These are phyloP conservation scores for Diplosoma virens DNA, from an alignment of 23 tunicate species.

Conservation along the genomic window DNA sequence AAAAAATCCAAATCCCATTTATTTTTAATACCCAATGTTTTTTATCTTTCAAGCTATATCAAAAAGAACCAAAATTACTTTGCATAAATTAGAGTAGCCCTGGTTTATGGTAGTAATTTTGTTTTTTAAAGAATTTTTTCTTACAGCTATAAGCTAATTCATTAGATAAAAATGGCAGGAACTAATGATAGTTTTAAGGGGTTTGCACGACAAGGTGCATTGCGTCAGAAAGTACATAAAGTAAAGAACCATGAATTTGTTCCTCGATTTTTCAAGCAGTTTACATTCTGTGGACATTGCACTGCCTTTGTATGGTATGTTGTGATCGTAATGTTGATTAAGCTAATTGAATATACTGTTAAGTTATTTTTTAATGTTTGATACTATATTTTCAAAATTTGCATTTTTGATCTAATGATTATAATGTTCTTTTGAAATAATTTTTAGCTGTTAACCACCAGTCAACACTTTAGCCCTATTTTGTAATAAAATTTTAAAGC, in stretches of 20 bases:
- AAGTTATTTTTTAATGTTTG: background rate
- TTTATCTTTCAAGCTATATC: no score
- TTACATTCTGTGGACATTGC: constrained; percentile 93
- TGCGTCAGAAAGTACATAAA: constrained; percentile 93
- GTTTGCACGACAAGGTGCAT: constrained; percentile 85
- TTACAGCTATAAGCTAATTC: background rate
- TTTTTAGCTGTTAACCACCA: no score
- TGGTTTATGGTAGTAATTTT: no score
- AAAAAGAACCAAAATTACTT: no score
- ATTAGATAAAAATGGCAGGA: constrained; percentile 7
- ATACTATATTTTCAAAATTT: background rate
- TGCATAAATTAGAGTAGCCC: no score
- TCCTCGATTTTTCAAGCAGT: constrained; percentile 89
- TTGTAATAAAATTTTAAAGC: no score
- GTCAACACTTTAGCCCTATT: no score
- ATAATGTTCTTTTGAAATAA: no score
- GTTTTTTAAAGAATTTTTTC: background rate
- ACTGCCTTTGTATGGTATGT: constrained; percentile 93
- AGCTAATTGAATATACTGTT: no score
- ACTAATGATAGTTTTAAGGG: constrained; percentile 40
- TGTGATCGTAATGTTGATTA: no score
- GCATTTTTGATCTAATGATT: background rate
- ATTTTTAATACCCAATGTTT: no score
- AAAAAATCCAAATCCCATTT: no score
- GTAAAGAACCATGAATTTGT: constrained; percentile 80